Percentiles rank a stretch among this genome's conserved stretches.
Conservation (phyloP, 2,113 vertebrate species). For the Uria lomvia region DNA sequence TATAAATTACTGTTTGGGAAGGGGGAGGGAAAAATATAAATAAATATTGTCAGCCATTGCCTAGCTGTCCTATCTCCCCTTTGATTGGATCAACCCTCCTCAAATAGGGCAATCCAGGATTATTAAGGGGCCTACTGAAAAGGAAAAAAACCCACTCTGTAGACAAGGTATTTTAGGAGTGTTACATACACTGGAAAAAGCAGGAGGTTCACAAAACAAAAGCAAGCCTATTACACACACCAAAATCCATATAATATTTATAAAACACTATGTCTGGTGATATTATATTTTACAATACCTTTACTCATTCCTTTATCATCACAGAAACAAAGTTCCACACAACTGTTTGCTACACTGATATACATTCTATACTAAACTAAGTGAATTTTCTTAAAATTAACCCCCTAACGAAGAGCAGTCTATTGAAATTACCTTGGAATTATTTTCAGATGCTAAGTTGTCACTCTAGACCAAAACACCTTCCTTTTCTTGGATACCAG, state of each 20-base stretch:
- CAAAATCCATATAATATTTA: not conserved
- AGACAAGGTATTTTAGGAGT: not conserved
- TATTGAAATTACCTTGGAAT: not conserved
- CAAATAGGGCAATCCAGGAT: slow-evolving; percentile 59
- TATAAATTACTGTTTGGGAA: not conserved
- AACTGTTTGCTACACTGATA: not conserved
- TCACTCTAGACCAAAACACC: not conserved
- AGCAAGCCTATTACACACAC: not conserved
- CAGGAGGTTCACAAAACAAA: not conserved
- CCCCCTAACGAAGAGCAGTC: rapidly evolving
- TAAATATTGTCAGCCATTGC: not conserved
- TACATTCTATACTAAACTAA: not conserved
- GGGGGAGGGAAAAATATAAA: not conserved
- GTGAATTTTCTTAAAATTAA: not conserved
- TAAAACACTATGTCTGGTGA: rapidly evolving
- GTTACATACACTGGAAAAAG: not conserved
- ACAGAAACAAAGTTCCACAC: not conserved
- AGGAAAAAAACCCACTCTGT: rapidly evolving
- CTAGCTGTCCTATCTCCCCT: not conserved
- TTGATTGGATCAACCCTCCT: slow-evolving; percentile 7
- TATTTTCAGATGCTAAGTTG: not conserved
- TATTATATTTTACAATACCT: not conserved
- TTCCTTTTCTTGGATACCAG: not conserved
- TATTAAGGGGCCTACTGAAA: not conserved
- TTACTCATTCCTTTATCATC: not conserved